These are phyloP conservation scores for Rhynchomys soricoides DNA, from an alignment of 2,113 vertebrate genomes.

Conservation along the genomic window DNA sequence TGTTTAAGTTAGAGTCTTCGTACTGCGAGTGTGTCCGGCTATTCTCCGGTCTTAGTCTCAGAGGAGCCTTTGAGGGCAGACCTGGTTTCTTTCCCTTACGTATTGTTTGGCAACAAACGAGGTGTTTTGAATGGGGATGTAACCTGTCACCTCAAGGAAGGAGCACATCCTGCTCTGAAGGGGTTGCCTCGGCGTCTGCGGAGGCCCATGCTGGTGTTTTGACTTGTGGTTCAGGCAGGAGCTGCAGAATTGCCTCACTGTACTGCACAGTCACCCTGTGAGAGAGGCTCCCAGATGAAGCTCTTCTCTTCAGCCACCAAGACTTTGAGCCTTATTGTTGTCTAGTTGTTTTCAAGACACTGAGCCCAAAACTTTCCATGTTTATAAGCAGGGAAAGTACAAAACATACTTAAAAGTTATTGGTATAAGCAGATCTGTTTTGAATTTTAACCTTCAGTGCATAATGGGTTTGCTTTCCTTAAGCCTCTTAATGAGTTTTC, in stretches of 20 bases:
- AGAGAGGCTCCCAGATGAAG: conserved; percentile 64
- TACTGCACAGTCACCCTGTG: not conserved
- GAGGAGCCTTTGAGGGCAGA: conserved; percentile 78
- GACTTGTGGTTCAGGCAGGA: conserved; percentile 61
- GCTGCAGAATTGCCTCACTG: conserved; percentile 36
- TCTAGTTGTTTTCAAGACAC: not conserved
- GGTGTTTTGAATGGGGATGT: conserved; percentile 76
- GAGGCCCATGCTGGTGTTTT: conserved; percentile 13
- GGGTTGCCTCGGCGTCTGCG: conserved; percentile 52
- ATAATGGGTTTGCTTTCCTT: not conserved
- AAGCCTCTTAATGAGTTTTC: not conserved
- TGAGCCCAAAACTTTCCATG: not conserved
- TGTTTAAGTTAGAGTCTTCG: conserved; percentile 79
- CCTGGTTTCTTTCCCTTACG: conserved; percentile 75
- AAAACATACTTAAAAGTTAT: not conserved
- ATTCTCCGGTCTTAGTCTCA: conserved; percentile 80
- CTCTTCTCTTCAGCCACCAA: not conserved
- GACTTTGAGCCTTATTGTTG: not conserved
- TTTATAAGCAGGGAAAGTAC: not conserved
- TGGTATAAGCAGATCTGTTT: not conserved
- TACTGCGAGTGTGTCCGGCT: conserved; percentile 76
- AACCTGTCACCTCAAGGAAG: conserved; percentile 80
- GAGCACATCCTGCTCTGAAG: conserved; percentile 78
- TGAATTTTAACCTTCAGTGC: conserved; percentile 25
- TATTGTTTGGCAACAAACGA: conserved; percentile 82